Evolutionary conservation across 2,797 vertebrate species (phyloP), one percentile per base, ranked within the genome.

Genomic region (Semaprochilodus insignis): DNA sequence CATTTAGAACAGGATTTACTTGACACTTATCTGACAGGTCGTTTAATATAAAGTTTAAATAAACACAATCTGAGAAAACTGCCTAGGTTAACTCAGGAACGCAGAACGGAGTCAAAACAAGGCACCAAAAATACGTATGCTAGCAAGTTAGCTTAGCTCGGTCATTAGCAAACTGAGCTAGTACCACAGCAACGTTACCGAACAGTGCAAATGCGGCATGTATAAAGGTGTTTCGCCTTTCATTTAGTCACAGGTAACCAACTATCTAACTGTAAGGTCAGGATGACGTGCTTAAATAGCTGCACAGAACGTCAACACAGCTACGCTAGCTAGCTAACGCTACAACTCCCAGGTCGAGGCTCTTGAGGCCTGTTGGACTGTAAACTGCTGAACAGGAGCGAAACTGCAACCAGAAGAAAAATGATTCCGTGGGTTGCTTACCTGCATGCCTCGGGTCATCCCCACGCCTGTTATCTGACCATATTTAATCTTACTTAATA

Each of bases 401-500:
- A 27, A 15, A 40, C 13, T n/a, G 23, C 36, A 74, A 60, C 52
- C 21, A 76, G 17, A 13, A 71, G 4, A 40, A 0, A 0, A 14
- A 1, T 44, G 11, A 15, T 59, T 36, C 6, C 59, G 17, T 19
- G 23, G 0, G 8, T 0, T 54, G 51, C 73, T 80, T 36, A 89
- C 86, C 87, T 88, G 85, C 21, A 79, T 74, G 19, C 83, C 83
- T 31, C 76, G 78, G 17, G 67, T 87, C 67, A 86, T 70, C 4
- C 86, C 86, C 77, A 25, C 51, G 34, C 87, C 86, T 19, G 72
- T 84, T 17, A 79, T 72, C 65, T 86, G 84, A 0, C 84, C 74
- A 77, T 81, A 72, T 57, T 57, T 83, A 11, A 86, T 85, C 81
- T 85, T 83, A n/a, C 54, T 73, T 48, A 88, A 60, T 23, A 87